Evolutionary conservation across 2,113 vertebrate species (phyloP).

Genomic region (Tragelaphus scriptus): DNA sequence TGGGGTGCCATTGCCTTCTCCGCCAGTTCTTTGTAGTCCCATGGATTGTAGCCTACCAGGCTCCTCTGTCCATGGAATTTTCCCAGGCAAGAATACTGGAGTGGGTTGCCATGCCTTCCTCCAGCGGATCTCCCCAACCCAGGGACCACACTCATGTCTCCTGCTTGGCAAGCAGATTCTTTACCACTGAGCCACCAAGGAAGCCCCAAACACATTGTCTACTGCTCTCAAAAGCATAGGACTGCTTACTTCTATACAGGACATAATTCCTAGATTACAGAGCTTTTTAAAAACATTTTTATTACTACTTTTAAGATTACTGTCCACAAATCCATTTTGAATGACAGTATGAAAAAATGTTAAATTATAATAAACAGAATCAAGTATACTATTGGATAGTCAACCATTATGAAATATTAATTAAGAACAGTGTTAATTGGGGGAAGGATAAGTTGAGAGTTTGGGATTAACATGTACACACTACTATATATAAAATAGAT

Average conservation of each 20-base stretch:
- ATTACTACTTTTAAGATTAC: constrained; percentile 10
- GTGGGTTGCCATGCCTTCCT: not conserved
- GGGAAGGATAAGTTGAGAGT: not conserved
- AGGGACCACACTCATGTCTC: not conserved
- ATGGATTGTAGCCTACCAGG: not conserved
- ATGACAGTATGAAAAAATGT: not conserved
- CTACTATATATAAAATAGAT: not conserved
- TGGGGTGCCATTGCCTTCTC: too few species aligned
- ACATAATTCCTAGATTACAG: not conserved
- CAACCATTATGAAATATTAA: not conserved
- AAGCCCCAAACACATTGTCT: not conserved
- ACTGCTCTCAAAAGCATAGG: not conserved
- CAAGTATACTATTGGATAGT: not conserved
- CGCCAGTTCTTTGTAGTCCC: not conserved
- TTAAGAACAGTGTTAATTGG: not conserved
- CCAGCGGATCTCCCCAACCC: not conserved
- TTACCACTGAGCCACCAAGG: not conserved
- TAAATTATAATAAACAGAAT: not conserved
- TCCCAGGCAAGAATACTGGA: not conserved
- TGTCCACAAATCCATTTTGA: not conserved
- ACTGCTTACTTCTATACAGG: not conserved
- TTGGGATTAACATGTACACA: not conserved
- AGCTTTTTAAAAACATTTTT: not conserved
- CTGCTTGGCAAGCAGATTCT: not conserved
- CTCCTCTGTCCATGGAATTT: too few species aligned